phyloP scores from a whole-genome alignment of 2,888 invertebrate genomes.

The Blastobasis adustella region DNA sequence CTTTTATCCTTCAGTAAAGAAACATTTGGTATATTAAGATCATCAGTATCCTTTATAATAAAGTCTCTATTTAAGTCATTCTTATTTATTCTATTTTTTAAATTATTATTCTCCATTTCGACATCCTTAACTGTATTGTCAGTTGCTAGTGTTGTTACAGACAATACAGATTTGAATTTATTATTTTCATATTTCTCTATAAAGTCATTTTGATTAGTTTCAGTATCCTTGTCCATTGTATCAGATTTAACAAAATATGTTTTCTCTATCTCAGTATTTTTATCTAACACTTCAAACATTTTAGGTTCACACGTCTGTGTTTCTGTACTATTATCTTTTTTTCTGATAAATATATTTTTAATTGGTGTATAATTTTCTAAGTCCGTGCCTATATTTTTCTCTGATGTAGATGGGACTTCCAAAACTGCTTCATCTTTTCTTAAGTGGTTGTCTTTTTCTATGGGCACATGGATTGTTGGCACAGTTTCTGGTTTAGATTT shows the following conservation, averaged over 20 bases:
- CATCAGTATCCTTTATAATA: conserved; percentile 40
- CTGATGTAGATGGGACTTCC: not conserved
- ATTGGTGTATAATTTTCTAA: conserved; percentile 2
- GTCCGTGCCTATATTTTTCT: conserved; percentile 6
- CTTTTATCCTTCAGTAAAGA: conserved; percentile 48
- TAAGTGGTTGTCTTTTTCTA: too few species aligned
- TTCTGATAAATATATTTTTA: not conserved
- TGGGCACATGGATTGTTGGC: too few species aligned
- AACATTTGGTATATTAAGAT: conserved; percentile 61
- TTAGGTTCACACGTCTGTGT: not conserved
- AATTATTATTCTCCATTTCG: conserved; percentile 28
- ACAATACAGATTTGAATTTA: not conserved
- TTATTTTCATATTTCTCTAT: conserved; percentile 2
- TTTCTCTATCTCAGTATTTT: conserved; percentile 7
- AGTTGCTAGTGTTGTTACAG: not conserved
- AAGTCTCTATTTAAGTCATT: conserved; percentile 29
- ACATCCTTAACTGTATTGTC: conserved; percentile 6
- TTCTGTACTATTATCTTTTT: not conserved
- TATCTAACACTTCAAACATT: not conserved
- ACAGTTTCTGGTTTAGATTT: too few species aligned
- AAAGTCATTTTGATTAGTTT: conserved; percentile 26
- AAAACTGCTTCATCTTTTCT: too few species aligned
- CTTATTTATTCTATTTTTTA: conserved; percentile 17
- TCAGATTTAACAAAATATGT: conserved; percentile 9
- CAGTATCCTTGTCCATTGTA: conserved; percentile 29